Evolutionary conservation across 2,888 invertebrate species (phyloP).

Genomic region (Dastarcus helophoroides): DNA sequence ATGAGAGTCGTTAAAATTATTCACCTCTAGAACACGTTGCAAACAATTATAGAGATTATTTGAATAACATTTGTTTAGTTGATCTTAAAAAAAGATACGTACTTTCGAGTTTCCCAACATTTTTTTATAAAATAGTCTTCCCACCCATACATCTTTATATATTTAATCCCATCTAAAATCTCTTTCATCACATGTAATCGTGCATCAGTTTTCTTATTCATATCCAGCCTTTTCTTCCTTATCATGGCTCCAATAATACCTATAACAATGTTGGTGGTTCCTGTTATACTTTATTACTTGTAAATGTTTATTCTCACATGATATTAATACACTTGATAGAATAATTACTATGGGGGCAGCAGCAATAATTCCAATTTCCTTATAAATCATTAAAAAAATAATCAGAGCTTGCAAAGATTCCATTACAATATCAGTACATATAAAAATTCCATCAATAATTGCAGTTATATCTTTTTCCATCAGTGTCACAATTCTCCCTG

Average conservation of each 20-base stretch:
- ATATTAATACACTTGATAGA: no score
- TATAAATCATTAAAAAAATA: conserved; percentile 72
- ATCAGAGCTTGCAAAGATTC: conserved; percentile 75
- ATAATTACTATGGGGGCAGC: no score
- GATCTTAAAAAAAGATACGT: conserved; percentile 47
- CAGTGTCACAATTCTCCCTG: conserved; percentile 67
- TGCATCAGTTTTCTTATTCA: conserved; percentile 39
- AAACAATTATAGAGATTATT: no score
- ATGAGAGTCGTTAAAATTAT: no score
- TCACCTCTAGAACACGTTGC: no score
- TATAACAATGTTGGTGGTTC: no score
- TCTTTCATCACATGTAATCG: conserved; percentile 19
- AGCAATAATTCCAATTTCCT: no score
- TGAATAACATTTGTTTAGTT: no score
- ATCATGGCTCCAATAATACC: no score
- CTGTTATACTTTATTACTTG: no score
- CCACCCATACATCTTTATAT: conserved; percentile 21
- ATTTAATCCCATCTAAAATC: conserved; percentile 16
- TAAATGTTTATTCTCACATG: no score
- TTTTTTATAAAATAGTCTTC: conserved; percentile 16
- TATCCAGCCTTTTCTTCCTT: conserved; percentile 14
- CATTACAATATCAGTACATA: conserved; percentile 69
- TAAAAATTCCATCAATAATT: no score
- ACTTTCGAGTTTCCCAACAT: conserved; percentile 15
- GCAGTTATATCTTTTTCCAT: conserved; percentile 86